These are phyloP conservation scores for Halictus quadricinctus DNA, from an alignment of 2,888 invertebrate species.

Conservation along the genomic window DNA sequence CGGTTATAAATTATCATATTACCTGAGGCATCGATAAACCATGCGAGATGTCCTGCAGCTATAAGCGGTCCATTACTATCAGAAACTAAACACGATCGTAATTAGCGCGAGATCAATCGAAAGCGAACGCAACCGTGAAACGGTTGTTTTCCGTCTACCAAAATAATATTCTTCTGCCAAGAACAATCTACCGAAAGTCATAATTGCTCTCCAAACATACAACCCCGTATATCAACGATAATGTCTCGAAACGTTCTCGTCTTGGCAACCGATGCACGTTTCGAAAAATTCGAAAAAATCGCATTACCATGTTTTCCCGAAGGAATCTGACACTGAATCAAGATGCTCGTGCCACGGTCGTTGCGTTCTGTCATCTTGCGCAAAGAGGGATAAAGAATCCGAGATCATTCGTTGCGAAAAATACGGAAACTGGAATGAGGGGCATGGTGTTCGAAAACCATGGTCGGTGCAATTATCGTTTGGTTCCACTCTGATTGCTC, in stretches of 20 bases:
- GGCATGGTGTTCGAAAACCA: conserved; percentile 43
- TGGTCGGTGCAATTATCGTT: conserved; percentile 37
- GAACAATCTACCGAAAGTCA: neutral
- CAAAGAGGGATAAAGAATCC: conserved; percentile 21
- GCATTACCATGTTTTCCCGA: neutral
- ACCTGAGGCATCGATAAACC: neutral
- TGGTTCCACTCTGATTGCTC: conserved; percentile 49
- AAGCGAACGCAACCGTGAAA: neutral
- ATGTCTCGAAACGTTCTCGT: conserved; percentile 41
- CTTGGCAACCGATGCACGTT: neutral
- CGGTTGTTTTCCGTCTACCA: neutral
- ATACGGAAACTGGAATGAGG: conserved; percentile 13
- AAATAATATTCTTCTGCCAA: neutral
- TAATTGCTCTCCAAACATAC: neutral
- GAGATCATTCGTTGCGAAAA: conserved; percentile 43
- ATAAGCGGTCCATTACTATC: neutral
- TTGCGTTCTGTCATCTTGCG: conserved; percentile 3
- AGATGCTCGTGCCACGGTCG: neutral
- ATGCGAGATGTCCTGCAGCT: neutral
- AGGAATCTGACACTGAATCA: conserved; percentile 12
- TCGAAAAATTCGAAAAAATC: conserved; percentile 20
- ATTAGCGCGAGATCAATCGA: neutral
- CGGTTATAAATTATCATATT: conserved; percentile 6
- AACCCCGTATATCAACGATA: conserved; percentile 2
- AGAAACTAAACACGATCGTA: neutral